Base-by-base conservation (phyloP, 2,888 invertebrate genomes). In the Sussaba pulchella region DNA sequence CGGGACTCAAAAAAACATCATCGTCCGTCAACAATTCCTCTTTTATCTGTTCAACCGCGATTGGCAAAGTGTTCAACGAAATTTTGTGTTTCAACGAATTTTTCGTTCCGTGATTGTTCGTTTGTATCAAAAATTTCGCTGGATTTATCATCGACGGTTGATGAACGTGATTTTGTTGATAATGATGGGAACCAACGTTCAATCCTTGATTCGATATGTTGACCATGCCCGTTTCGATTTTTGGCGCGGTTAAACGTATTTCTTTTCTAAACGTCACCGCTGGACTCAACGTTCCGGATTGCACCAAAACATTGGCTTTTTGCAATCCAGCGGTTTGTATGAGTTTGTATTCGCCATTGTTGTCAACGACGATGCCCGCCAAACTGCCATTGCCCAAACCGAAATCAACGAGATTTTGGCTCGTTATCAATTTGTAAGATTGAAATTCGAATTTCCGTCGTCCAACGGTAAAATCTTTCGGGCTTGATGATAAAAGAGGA, bases 401-500 rank as follows among this genome's bases (percentile, higher is more conserved):
- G 50, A 92, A 91, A 82, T 94, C 94, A 17, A 94, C 92, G 31
- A 94, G 91, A 84, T 94, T 94, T 80, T 93, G 93, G 41, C 91
- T 92, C 39, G 93, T 92, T 50, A 93, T 91, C 43, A 94, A 92
- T 77, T 94, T 94, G 89, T 94, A 94, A 26, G 94, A 92, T 73
- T 94, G 94, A 66, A 94, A 93, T 86, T 94, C 94, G 82, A 94
- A 94, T 84, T 94, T 94, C 50, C 93, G 92, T 0, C 92, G 86
- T 0, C 88, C 89, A 9, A 87, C 87, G 1, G 93, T 92, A 88
- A 97, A 97, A 89, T 97, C 97, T 81, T 97, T 95, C 0, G 97
- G 97, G 85, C 96, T 97, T 78, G 97, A 97, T 0, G 97, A 97
- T 17, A 97, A 91, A 2, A 97, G 92, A 0, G 97, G 97, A 91